Percentiles rank a stretch among this genome's conserved stretches.
These are phyloP conservation scores for Bugulina stolonifera DNA, from an alignment of 2,888 invertebrate species.

Conservation along the genomic window DNA sequence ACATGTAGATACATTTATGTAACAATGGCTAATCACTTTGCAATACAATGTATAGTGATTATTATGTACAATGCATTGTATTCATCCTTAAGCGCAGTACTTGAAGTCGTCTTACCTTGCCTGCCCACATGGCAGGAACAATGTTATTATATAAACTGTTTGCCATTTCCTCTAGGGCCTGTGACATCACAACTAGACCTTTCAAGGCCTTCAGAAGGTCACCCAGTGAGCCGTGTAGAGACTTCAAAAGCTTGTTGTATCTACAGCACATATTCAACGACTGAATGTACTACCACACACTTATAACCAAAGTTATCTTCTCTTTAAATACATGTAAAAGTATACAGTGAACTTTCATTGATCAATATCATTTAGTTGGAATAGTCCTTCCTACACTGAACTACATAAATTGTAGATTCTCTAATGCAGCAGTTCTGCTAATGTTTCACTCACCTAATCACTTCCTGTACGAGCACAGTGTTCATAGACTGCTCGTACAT, in stretches of 20 bases:
- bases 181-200: constrained; percentile 73
- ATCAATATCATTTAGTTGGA: not conserved
- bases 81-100: too few relatives aligned
- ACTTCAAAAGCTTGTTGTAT: constrained; percentile 47
- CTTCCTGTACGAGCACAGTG: constrained; percentile 80
- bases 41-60: too few relatives aligned
- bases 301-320: too few relatives aligned
- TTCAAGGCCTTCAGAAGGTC: constrained; percentile 65
- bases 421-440: too few relatives aligned
- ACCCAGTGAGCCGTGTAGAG: constrained; percentile 56
- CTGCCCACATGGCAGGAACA: constrained; percentile 68
- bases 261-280: constrained; percentile 33
- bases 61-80: too few relatives aligned
- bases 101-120: constrained; percentile 39
- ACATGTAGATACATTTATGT: too few relatives aligned
- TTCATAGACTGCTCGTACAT: constrained; percentile 81
- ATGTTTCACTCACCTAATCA: constrained; percentile 65
- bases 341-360: too few relatives aligned
- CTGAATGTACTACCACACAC: not conserved
- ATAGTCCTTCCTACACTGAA: too few relatives aligned
- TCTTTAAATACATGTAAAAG: too few relatives aligned
- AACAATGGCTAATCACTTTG: too few relatives aligned
- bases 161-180: constrained; percentile 66
- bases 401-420: too few relatives aligned
- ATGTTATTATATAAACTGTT: constrained; percentile 62